Evolutionary conservation across 2,888 invertebrate genomes (phyloP), one percentile per base, ranked within the genome.

Genomic region (Tenthredo amoena): DNA sequence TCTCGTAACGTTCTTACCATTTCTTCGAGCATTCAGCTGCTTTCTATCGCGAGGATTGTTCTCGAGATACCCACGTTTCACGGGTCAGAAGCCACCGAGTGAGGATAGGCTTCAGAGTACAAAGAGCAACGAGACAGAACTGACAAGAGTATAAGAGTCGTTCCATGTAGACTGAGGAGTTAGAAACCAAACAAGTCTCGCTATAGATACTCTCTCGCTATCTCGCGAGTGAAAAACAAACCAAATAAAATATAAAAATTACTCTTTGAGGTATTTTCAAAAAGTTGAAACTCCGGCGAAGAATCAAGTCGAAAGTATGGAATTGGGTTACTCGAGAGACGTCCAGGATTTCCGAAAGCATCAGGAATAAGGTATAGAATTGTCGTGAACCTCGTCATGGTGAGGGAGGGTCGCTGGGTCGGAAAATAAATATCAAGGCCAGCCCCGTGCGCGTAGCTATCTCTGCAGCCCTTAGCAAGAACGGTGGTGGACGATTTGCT

Each of bases 401-500:
- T 55, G 34, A 55, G 77, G 55, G 77, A 81, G 81, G 81, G 81
- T 81, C 81, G 58, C n/a, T 40, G 58, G 40, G 40, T 50, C 81
- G 81, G 81, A 40, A 62, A 62, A 81, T 81, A 81, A 81, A 81
- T 81, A 81, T 81, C 81, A 81, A 81, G 81, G 62, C 81, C 81
- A 40, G 15, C 58, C 81, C 40, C 40, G 58, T 50, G 6, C 62
- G n/a, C n/a, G 58, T 40, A 40, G 58, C 58, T 77, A 77, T 77
- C 77, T 50, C n/a, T 31, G 58, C 37, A 40, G 43, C 47, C 50
- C 47, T 77, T 26, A 40, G 62, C 21, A 2, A 81, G n/a, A 34
- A 40, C 31, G 43, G 55, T n/a, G 55, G 50, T 68, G 43, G 83
- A 50, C 83, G 68, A 83, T 83, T 68, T 71, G 92, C 92, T 92